Base-by-base conservation (phyloP, 2,888 invertebrate species). In the Dynastes grantii region DNA sequence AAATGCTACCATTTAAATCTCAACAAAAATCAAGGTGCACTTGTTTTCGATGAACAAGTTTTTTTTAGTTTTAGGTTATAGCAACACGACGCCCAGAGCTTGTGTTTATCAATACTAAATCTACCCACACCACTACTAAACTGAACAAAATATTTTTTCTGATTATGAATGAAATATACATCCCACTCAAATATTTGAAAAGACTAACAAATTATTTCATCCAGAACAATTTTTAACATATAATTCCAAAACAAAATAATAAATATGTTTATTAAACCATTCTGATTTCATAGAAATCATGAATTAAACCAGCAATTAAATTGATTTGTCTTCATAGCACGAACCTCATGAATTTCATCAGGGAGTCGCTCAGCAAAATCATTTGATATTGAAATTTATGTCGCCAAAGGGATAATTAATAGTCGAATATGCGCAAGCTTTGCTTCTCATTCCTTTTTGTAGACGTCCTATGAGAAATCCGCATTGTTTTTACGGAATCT, bases 321-420 rank as follows among this genome's bases (percentile, higher is more conserved):
- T 45, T 45, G 45, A 45, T 55, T 55, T 55, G 22, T 6, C 4
- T 1, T 22, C 3, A 27, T 2, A 22, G 6, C 55, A 55, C 4
- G 55, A 55, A 55, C 5, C 8, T 55, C 6, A 55, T 53, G n/a
- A 53, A 53, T 55, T 55, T 55, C n/a, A 55, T 55, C n/a, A 55
- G 5, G 22, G 6, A 22, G 22, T 16, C 9, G 22, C 22, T 22
- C 55, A 2, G 22, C 55, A 22, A 55, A 55, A 55, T 55, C 22
- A 55, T 55, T 55, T 55, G 22, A 63, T 63, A 63, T 63, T 63
- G 63, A 63, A 63, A 63, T 63, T 63, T 63, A 63, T 63, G 63
- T 63, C 63, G 63, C 32, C 63, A 29, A 63, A 63, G 63, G 63
- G 9, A 29, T 63, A 63, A 63, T 63, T 63, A 63, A 63, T 63